Evolutionary conservation across 2,113 vertebrate species (phyloP).

Genomic region (Mastomys natalensis): DNA sequence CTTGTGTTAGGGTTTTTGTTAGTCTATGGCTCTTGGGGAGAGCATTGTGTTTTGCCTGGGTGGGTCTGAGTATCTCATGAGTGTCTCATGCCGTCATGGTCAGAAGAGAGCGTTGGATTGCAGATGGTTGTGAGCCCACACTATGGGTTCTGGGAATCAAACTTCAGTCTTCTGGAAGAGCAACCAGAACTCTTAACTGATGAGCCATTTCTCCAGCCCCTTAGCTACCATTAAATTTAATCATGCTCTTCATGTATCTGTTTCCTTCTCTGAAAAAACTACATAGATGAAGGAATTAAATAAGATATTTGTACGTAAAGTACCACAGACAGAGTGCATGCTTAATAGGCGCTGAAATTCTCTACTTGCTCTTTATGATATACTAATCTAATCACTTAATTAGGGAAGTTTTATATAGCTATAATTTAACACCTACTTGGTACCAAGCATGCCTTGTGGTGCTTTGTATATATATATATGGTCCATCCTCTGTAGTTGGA

Average conservation of each 20-base stretch:
- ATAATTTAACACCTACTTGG: slow-evolving; percentile 21
- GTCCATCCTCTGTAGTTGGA: neutral
- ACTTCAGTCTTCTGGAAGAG: neutral
- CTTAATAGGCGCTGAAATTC: neutral
- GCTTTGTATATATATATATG: neutral
- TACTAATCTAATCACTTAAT: slow-evolving; percentile 4
- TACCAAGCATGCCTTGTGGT: neutral
- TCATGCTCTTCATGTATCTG: neutral
- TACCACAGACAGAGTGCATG: neutral
- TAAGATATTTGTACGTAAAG: neutral
- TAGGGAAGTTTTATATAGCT: slow-evolving; percentile 15
- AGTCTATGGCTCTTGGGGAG: neutral
- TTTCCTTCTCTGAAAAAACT: neutral
- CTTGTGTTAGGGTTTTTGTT: neutral
- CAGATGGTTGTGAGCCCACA: neutral
- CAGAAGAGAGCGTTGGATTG: neutral
- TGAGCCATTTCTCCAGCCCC: neutral
- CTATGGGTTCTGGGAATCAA: neutral
- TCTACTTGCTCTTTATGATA: slow-evolving; percentile 9
- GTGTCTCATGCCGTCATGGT: neutral
- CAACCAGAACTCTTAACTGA: neutral
- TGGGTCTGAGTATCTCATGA: neutral
- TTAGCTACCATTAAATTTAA: neutral
- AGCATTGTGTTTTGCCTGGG: neutral
- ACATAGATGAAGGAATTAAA: slow-evolving; percentile 11